Evolutionary conservation across 2,113 vertebrate species (phyloP), one percentile per base, ranked within the genome.

Genomic region (Prionailurus bengalensis): DNA sequence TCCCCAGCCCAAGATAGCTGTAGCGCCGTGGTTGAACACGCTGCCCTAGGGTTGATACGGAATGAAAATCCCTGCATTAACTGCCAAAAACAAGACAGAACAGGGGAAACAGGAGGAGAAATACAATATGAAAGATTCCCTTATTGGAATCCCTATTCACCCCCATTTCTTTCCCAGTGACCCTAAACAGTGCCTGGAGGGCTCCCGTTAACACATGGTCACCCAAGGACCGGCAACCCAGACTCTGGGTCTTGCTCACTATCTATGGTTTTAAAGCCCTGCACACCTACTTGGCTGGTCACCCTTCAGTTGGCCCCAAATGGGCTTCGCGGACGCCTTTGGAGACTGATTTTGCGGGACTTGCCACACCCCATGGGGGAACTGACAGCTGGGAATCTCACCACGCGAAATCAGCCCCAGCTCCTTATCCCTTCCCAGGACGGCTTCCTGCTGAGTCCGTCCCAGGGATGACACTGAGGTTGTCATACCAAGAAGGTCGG

Each of bases 111-210:
- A 55, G 33, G 4, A 45, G 39, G 29, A 29, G 4, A 11, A 3
- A 16, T 0, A 1, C 0, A 0, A 2, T 5, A 29, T 19, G 1
- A 39, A 58, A 19, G 4, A 5, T 15, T 39, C 89, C 21, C 51
- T n/a, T 8, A 14, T 7, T 0, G 31, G 1, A 0, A 58, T 25
- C 25, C 70, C 65, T 13, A 17, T 16, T 36, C 55, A 61, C n/a
- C 23, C 6, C 19, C 11, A 0, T 29, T 29, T 8, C 61, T 83
- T 76, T 80, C 39, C 33, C 48, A 9, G 9, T 1, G 14, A 51
- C 27, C 15, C 10, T 45, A 19, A n/a, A 23, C 7, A 48, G 23
- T 9, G 2, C 45, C 51, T 66, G 29, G 39, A 53, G 66, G 29
- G 39, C 25, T 73, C n/a, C 63, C 17, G 0, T 61, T 33, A 36